Conservation (phyloP, 2,113 vertebrate genomes). For the Gadus chalcogrammus region DNA sequence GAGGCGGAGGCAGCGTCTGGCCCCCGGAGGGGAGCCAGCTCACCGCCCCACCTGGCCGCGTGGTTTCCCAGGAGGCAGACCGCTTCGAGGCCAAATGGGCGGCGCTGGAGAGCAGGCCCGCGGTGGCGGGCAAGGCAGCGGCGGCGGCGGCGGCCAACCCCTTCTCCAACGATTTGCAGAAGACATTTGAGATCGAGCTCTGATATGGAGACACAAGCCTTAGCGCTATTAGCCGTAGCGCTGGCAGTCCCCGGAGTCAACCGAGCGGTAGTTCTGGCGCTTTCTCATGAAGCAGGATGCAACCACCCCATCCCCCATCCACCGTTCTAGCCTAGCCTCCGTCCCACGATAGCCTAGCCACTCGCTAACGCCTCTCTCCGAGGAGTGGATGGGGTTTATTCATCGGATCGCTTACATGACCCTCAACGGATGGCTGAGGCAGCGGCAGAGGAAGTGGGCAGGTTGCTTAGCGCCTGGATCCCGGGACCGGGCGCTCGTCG, state of each 20-base stretch:
- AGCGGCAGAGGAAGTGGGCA: slow-evolving; percentile 16
- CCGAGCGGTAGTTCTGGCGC: slow-evolving; percentile 26
- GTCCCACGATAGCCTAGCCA: slow-evolving; percentile 34
- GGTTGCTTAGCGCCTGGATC: slow-evolving; percentile 29
- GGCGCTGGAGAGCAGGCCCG: slow-evolving; percentile 79
- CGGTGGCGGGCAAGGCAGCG: slow-evolving; percentile 55
- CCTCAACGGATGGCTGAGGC: slow-evolving; percentile 10
- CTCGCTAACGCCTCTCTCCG: slow-evolving; percentile 26
- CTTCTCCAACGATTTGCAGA: slow-evolving; percentile 86
- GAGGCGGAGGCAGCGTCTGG: slow-evolving; percentile 68
- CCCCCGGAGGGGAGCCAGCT: slow-evolving; percentile 74
- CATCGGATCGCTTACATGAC: slow-evolving; percentile 46
- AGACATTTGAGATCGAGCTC: slow-evolving; percentile 91
- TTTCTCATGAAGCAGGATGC: slow-evolving; percentile 21
- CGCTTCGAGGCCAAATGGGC: slow-evolving; percentile 92
- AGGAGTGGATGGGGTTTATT: slow-evolving; percentile 20
- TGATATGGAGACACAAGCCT: slow-evolving; percentile 46
- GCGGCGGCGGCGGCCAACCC: slow-evolving; percentile 76
- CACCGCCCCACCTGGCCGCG: slow-evolving; percentile 40
- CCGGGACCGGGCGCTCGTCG: slow-evolving; percentile 19
- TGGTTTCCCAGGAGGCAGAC: slow-evolving; percentile 74
- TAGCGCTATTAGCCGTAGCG: slow-evolving; percentile 34
- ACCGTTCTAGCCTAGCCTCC: slow-evolving; percentile 16
- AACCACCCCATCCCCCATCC: slow-evolving; percentile 15
- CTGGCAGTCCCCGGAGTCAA: slow-evolving; percentile 24